Evolutionary conservation across 2,113 vertebrate genomes (phyloP).

Genomic region (Polypterus bichir): DNA sequence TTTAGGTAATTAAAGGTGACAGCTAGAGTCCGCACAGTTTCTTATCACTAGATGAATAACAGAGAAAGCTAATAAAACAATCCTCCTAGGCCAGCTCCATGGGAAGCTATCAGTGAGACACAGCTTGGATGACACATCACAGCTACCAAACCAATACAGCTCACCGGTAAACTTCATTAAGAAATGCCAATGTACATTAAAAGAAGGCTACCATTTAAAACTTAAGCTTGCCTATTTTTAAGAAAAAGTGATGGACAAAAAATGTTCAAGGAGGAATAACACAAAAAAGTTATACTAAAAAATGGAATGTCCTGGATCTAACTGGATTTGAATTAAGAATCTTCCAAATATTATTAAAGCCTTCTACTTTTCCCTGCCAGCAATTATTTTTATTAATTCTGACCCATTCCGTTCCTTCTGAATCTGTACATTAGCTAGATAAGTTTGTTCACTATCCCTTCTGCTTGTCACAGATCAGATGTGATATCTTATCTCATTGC

Average conservation of each 20-base stretch:
- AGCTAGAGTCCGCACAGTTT: conserved; percentile 22
- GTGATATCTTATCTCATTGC: no score
- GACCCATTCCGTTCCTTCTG: no score
- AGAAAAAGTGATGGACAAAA: background rate
- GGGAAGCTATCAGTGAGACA: background rate
- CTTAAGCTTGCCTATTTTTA: background rate
- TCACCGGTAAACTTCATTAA: background rate
- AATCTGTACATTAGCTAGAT: no score
- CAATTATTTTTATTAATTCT: no score
- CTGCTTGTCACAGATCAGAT: no score
- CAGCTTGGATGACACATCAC: background rate
- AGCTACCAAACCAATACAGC: background rate
- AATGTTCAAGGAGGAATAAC: no score
- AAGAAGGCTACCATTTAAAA: background rate
- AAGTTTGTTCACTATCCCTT: no score
- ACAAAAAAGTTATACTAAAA: background rate
- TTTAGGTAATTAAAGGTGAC: conserved; percentile 25
- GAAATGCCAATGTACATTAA: background rate
- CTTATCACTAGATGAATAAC: conserved; percentile 4
- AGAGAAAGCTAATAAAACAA: background rate
- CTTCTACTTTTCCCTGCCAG: no score
- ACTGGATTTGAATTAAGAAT: no score
- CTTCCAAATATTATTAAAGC: no score
- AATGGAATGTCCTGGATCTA: background rate
- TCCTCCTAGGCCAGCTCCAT: background rate